Percentiles rank a stretch among this genome's conserved stretches.
Conservation (phyloP, 2,113 vertebrate genomes). For the Labrus mixtus region DNA sequence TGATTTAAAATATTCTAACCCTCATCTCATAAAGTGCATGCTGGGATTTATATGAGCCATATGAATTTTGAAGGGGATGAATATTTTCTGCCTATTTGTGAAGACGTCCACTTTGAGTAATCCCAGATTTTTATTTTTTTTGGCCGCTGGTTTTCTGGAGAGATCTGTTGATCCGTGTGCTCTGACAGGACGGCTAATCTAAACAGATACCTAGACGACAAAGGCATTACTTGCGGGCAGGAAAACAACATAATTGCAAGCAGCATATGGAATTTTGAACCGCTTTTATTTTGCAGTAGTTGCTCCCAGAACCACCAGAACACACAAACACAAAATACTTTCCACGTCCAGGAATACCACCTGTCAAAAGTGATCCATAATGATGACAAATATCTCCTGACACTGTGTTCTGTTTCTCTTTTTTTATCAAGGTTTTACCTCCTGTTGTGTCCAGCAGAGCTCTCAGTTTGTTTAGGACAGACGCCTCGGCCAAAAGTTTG, state of each 20-base stretch:
- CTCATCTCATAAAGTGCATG: constrained; percentile 28
- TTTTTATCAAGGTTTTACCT: constrained; percentile 37
- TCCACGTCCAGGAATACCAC: constrained; percentile 48
- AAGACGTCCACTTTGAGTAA: constrained; percentile 51
- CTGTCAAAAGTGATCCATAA: constrained; percentile 45
- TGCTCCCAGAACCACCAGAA: constrained; percentile 45
- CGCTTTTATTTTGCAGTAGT: constrained; percentile 42
- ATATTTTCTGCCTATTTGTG: constrained; percentile 58
- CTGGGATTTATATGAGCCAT: constrained; percentile 52
- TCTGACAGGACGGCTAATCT: constrained; percentile 71
- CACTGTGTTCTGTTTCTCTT: constrained; percentile 10
- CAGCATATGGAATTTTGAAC: constrained; percentile 60
- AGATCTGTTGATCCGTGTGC: constrained; percentile 59
- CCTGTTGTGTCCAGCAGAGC: constrained; percentile 44
- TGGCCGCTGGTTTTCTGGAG: constrained; percentile 65
- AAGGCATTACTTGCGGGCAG: constrained; percentile 55
- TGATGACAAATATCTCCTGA: constrained; percentile 35
- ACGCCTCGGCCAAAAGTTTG: constrained; percentile 70
- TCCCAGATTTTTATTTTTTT: constrained; percentile 55
- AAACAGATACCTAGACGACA: constrained; percentile 71
- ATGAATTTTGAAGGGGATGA: constrained; percentile 59
- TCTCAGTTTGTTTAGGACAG: constrained; percentile 62
- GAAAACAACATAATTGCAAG: constrained; percentile 68
- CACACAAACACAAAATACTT: constrained; percentile 51
- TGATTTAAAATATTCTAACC: constrained; percentile 34